Base-by-base conservation (phyloP, 2,888 invertebrate genomes). In the Allolobophora icterica region DNA sequence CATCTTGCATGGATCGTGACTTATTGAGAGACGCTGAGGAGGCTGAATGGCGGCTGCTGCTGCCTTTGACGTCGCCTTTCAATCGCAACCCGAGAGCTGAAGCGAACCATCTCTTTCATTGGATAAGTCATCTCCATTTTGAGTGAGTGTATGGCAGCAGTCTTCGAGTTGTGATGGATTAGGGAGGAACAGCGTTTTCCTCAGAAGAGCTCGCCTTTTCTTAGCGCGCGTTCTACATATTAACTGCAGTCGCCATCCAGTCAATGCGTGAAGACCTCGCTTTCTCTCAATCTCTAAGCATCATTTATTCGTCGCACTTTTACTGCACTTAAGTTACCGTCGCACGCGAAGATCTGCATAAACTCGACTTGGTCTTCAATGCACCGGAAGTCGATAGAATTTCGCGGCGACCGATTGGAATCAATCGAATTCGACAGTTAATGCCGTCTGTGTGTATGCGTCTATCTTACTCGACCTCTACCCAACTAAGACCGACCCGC, bases 161-260 rank as follows among this genome's bases (percentile, higher is more conserved):
- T 71, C 71, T 71, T 71, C n/a, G 71, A 71, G 71, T 71, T 71
- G 71, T 71, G 71, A 71, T 71, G 71, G 71, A 71, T 71, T 71
- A 71, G 11, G n/a, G 30, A 71, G n/a, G 3, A n/a, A 30, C 8
- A 71, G 71, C 71, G 8, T n/a, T 5, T n/a, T 71, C 71, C 71
- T 71, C 71, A 71, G 71, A 71, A n/a, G 71, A 71, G 71, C n/a
- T n/a, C 71, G 71, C 71, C 71, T 71, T 71, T 71, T 71, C 71
- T 71, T 71, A 71, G 30, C 71, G n/a, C 71, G n/a, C 71, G 5
- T n/a, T 71, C n/a, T 71, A 30, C 11, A 71, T n/a, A 13, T 1
- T n/a, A n/a, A 1, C 1, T 1, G n/a, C 11, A 71, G 8, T 8
- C 11, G 71, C 11, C 71, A 0, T 0, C n/a, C n/a, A 6, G 71